Conservation (phyloP, 2,113 vertebrate species). For the Chlamydotis undulata region DNA sequence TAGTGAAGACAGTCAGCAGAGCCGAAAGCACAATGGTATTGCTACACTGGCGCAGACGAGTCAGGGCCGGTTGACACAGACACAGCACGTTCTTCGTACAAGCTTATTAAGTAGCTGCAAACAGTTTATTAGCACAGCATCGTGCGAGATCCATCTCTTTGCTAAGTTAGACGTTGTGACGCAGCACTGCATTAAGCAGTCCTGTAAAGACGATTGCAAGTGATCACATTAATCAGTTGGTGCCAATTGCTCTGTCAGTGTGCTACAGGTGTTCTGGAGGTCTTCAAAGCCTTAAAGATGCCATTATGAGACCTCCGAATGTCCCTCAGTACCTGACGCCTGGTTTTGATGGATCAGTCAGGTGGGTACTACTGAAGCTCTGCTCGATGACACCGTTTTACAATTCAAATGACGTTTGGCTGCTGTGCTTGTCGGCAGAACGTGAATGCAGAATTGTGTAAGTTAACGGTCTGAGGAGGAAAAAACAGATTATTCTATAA, state of each 20-base stretch:
- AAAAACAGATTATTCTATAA: neutral
- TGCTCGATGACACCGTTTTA: neutral
- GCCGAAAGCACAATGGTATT: neutral
- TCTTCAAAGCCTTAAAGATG: neutral
- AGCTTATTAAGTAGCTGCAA: neutral
- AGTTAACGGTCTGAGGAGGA: neutral
- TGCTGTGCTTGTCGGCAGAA: neutral
- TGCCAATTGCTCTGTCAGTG: no score
- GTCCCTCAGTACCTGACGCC: no score
- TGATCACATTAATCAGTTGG: neutral
- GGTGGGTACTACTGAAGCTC: neutral
- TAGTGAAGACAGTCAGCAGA: neutral
- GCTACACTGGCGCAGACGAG: neutral
- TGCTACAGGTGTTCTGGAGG: neutral
- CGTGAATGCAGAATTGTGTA: accelerated
- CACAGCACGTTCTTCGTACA: neutral
- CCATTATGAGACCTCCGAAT: neutral
- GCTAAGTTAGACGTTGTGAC: accelerated
- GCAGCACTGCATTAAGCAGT: neutral
- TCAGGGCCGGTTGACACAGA: neutral
- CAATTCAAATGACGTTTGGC: neutral
- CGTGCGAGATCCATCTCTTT: no score
- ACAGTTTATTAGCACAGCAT: no score
- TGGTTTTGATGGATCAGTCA: neutral
- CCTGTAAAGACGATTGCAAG: neutral